A percentile compares a stretch with the other conserved stretches of the same genome.
Evolutionary conservation across 2,888 invertebrate genomes (phyloP).

Genomic region (Leptothorax acervorum): DNA sequence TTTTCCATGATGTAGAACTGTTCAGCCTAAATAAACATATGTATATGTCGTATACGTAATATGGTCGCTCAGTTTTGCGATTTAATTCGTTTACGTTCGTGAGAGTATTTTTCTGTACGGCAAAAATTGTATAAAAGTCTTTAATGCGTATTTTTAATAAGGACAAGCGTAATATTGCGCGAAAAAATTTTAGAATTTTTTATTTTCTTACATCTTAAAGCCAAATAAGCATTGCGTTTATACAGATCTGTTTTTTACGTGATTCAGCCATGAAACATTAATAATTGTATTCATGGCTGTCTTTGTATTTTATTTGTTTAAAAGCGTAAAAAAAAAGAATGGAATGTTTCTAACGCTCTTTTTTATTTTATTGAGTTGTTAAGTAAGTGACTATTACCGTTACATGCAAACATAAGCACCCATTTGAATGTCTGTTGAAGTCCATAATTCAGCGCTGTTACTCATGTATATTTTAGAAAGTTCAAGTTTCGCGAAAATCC

Average conservation of each 20-base stretch:
- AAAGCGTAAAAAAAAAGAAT: not conserved
- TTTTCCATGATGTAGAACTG: not conserved
- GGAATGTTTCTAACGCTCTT: not conserved
- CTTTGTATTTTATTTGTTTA: not conserved
- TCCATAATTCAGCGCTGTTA: not conserved
- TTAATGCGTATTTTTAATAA: not conserved
- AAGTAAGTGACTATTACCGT: not conserved
- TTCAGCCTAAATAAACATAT: not conserved
- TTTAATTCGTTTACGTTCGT: not conserved
- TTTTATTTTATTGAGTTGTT: not conserved
- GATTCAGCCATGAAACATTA: not conserved
- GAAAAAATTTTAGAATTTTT: not conserved
- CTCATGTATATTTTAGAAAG: not conserved
- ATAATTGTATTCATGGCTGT: not conserved
- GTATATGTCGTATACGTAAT: not conserved
- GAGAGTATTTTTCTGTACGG: not conserved
- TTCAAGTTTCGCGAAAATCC: not conserved
- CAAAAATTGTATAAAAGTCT: not conserved
- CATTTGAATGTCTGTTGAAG: not conserved
- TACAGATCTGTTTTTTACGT: not conserved
- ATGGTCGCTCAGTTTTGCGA: not conserved
- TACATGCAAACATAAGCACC: not conserved
- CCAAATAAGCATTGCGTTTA: not conserved
- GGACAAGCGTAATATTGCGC: not conserved
- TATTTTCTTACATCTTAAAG: not conserved